Evolutionary conservation across 2,113 vertebrate genomes (phyloP).

Genomic region (Rhea pennata): DNA sequence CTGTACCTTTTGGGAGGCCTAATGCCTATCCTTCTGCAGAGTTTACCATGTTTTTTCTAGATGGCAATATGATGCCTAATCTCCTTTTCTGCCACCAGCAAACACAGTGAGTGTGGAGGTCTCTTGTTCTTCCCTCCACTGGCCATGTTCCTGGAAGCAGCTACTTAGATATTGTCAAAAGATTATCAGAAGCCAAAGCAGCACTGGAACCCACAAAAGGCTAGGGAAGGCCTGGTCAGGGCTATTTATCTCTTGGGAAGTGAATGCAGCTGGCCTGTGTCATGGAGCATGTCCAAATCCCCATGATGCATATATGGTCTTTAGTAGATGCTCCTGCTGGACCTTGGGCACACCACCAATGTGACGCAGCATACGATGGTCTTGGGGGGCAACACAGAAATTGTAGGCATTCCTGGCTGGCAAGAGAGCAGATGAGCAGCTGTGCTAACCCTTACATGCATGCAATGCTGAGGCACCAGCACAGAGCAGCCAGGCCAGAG

Average conservation of each 20-base stretch:
- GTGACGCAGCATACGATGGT: fast-evolving
- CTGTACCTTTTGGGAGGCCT: too few species aligned
- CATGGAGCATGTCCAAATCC: not conserved
- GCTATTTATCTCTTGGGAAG: fast-evolving
- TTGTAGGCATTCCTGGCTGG: fast-evolving
- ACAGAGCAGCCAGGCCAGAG: too few species aligned
- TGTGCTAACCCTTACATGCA: too few species aligned
- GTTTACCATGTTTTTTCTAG: too few species aligned
- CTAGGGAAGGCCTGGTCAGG: not conserved
- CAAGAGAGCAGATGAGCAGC: too few species aligned
- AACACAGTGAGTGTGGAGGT: too few species aligned
- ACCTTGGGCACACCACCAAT: not conserved
- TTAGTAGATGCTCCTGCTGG: fast-evolving
- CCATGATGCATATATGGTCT: fast-evolving
- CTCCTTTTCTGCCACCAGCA: too few species aligned
- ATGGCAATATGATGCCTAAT: too few species aligned
- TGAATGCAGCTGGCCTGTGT: too few species aligned
- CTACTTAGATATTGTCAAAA: not conserved
- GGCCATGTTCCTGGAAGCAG: not conserved
- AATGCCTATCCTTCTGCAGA: too few species aligned
- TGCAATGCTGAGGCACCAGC: too few species aligned
- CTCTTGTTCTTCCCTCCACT: not conserved
- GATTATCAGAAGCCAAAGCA: not conserved
- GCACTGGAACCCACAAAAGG: not conserved
- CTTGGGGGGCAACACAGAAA: not conserved